A percentile compares a stretch with the other conserved stretches of the same genome.
These are phyloP conservation scores for Gila robusta DNA, from an alignment of 2,797 vertebrate species.

Conservation along the genomic window DNA sequence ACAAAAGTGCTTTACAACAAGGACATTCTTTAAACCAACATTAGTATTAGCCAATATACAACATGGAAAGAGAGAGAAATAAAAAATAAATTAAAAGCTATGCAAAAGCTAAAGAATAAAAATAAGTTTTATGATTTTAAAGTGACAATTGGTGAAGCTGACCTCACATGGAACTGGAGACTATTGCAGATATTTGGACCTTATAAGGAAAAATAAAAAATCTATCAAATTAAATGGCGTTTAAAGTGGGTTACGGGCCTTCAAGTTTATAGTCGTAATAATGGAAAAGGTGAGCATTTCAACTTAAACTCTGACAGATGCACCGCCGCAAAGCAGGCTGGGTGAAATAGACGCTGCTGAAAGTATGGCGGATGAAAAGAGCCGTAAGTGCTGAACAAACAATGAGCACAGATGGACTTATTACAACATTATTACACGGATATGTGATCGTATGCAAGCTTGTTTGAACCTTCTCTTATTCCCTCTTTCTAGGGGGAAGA, in stretches of 20 bases:
- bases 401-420: conserved; percentile 31
- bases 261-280: background rate
- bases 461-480: conserved; percentile 83
- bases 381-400: conserved; percentile 88
- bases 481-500: conserved; percentile 96
- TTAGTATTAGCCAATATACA: too few relatives aligned
- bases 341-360: conserved; percentile 80
- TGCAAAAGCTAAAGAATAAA: background rate
- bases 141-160: background rate
- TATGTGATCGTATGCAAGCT: conserved; percentile 55
- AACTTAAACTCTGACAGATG: background rate
- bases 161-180: too few relatives aligned
- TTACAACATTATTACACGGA: background rate
- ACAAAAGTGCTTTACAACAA: too few relatives aligned
- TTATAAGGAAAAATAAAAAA: background rate
- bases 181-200: too few relatives aligned
- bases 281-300: background rate
- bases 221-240: background rate
- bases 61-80: too few relatives aligned
- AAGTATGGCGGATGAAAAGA: conserved; percentile 98
- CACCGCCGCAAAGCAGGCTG: conserved; percentile 49
- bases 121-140: background rate
- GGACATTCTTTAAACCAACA: too few relatives aligned
- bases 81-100: too few relatives aligned
- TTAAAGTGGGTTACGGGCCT: background rate